phyloP scores from a whole-genome alignment of 2,888 invertebrate species.

The Pyrrhosoma nymphula region DNA sequence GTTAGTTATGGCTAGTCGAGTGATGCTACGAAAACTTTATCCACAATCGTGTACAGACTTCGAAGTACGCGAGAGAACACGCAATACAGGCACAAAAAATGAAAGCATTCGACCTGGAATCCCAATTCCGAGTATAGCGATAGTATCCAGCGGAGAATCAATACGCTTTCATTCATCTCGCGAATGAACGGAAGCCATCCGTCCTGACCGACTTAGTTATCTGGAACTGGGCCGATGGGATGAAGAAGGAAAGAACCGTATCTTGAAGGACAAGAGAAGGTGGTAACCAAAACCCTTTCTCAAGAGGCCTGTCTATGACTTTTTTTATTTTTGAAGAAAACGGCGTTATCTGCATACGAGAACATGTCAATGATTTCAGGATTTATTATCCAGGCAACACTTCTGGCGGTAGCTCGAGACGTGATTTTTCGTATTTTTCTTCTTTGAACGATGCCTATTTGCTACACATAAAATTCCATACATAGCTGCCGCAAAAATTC shows the following conservation, averaged over 20 bases:
- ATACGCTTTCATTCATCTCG: not conserved
- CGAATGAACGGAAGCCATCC: not conserved
- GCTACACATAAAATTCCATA: too few relatives aligned
- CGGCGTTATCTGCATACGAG: too few relatives aligned
- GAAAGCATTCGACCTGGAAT: not conserved
- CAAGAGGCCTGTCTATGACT: too few relatives aligned
- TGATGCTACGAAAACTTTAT: not conserved
- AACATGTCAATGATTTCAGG: too few relatives aligned
- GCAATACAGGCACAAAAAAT: not conserved
- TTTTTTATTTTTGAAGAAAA: too few relatives aligned
- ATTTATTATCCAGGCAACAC: too few relatives aligned
- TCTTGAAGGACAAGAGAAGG: not conserved
- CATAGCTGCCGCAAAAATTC: too few relatives aligned
- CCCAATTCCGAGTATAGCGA: not conserved
- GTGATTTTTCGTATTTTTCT: too few relatives aligned
- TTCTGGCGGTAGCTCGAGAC: too few relatives aligned
- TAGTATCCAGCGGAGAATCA: not conserved
- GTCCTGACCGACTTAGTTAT: not conserved
- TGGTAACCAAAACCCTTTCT: not conserved
- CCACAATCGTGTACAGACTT: not conserved
- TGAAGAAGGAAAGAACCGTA: not conserved
- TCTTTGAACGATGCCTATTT: too few relatives aligned
- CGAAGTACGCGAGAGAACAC: not conserved
- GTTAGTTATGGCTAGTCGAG: too few relatives aligned
- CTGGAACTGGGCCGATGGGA: not conserved